Conservation (phyloP, 2,888 invertebrate species). For the Arrhopalites spinosus region DNA sequence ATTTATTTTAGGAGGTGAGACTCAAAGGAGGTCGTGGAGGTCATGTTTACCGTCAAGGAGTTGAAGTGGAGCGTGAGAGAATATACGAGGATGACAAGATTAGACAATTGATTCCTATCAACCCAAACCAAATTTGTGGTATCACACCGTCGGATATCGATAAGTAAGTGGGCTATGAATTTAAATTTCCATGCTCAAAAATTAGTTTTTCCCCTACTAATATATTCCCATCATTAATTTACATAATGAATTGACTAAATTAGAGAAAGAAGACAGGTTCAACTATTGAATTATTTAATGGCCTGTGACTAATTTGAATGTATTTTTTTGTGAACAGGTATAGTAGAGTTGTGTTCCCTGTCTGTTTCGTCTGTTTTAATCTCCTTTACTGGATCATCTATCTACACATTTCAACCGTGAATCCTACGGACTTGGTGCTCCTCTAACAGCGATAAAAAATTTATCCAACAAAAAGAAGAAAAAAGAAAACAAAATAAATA, state of each 20-base stretch:
- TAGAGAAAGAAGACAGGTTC: no score
- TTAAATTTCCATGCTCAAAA: background rate
- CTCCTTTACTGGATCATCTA: constrained; percentile 98
- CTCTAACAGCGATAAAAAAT: constrained; percentile 58
- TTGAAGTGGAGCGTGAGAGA: constrained; percentile 35
- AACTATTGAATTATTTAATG: constrained; percentile 4
- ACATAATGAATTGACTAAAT: no score
- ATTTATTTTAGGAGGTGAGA: constrained; percentile 35
- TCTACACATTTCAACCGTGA: constrained; percentile 92
- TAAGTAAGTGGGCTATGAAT: constrained; percentile 90
- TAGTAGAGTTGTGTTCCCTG: constrained; percentile 95
- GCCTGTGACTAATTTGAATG: constrained; percentile 9
- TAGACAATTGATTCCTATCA: constrained; percentile 53
- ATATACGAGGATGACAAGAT: constrained; percentile 48
- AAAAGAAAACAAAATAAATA: constrained; percentile 20
- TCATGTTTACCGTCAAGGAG: constrained; percentile 35
- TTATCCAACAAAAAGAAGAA: background rate
- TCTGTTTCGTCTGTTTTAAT: constrained; percentile 98
- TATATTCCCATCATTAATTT: no score
- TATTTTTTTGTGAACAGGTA: constrained; percentile 62
- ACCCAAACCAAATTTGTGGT: constrained; percentile 61
- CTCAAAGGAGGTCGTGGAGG: constrained; percentile 33
- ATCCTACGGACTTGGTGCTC: constrained; percentile 86
- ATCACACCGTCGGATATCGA: constrained; percentile 94
- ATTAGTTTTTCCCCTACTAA: no score